A percentile compares a stretch with the other conserved stretches of the same genome.
phyloP scores from a whole-genome alignment of 2,888 invertebrate genomes.

The Scotopteryx bipunctaria region DNA sequence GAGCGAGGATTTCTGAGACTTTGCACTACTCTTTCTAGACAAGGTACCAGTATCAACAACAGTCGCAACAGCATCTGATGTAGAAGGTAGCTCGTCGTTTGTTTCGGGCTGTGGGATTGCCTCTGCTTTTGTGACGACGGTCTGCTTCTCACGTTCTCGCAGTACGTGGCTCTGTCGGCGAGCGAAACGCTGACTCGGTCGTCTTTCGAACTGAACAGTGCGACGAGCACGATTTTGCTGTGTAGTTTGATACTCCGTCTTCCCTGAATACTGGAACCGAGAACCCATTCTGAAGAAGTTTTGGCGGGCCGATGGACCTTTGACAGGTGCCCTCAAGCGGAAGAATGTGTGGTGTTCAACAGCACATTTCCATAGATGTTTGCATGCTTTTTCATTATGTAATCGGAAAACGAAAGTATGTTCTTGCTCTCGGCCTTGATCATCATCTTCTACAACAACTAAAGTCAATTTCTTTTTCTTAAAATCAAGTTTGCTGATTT shows the following conservation, averaged over 20 bases:
- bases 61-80: conserved; percentile 54
- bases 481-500: conserved; percentile 98
- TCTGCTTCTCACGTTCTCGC: conserved; percentile 89
- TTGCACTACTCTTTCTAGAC: conserved; percentile 82
- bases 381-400: conserved; percentile 98
- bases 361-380: conserved; percentile 99
- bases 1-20: conserved; percentile 80
- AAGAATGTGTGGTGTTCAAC: conserved; percentile 99
- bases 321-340: conserved; percentile 94
- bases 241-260: conserved; percentile 99
- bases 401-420: conserved; percentile 99
- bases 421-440: conserved; percentile 97
- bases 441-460: conserved; percentile 99
- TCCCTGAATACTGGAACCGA: conserved; percentile 95
- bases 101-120: conserved; percentile 53
- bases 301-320: conserved; percentile 94
- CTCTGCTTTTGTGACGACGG: conserved; percentile 58
- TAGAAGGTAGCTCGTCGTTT: conserved; percentile 57
- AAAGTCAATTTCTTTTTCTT: conserved; percentile 98
- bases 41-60: conserved; percentile 54
- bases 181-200: conserved; percentile 98
- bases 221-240: conserved; percentile 94
- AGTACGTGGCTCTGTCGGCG: conserved; percentile 95
- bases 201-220: conserved; percentile 97
- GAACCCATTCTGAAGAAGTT: conserved; percentile 99